Evolutionary conservation across 2,113 vertebrate species (phyloP), one percentile per base, ranked within the genome.

Genomic region (Anser brachyrhynchus): DNA sequence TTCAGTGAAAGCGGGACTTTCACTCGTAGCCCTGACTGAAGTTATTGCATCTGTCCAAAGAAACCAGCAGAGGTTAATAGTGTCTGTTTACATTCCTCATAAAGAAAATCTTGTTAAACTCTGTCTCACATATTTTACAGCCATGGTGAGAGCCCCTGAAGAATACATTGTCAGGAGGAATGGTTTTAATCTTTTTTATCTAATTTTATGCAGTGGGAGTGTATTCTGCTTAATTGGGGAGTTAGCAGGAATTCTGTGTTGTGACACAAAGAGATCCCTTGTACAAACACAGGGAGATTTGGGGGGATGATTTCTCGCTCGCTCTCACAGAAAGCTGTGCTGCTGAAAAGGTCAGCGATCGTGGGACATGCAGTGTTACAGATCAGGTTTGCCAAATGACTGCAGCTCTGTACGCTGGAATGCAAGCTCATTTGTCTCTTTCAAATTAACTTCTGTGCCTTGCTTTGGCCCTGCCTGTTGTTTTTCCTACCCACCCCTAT

Each of bases 31-130:
- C 78, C 58, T 2, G 1, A 44, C 33, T 74, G 7, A 20, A 93
- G 85, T 91, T 49, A 93, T 29, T 91, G 84, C 91, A 59, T 91
- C 72, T 84, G 74, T 86, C 70, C 78, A 82, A 58, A 87, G 58
- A 69, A 75, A 11, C 77, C 6, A 87, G 80, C 29, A 65, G 43
- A 93, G 94, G 87, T 95, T 84, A 79, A 49, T 66, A 65, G 62
- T 54, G 71, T 49, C 91, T 92, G 65, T 92, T 93, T 94, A 69
- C 81, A 73, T 84, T 95, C 74, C 71, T 76, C 64, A 2, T 37
- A 65, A 92, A 91, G 91, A 66, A 89, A 92, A 92, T 74, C 84
- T 82, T 46, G 64, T 95, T 87, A 95, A 95, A 90, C 44, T 28
- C 51, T 8, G 39, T 41, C 93, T 91, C 59, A 51, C 55, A 15